Evolutionary conservation across 2,797 vertebrate genomes (phyloP).

Genomic region (Menidia menidia): DNA sequence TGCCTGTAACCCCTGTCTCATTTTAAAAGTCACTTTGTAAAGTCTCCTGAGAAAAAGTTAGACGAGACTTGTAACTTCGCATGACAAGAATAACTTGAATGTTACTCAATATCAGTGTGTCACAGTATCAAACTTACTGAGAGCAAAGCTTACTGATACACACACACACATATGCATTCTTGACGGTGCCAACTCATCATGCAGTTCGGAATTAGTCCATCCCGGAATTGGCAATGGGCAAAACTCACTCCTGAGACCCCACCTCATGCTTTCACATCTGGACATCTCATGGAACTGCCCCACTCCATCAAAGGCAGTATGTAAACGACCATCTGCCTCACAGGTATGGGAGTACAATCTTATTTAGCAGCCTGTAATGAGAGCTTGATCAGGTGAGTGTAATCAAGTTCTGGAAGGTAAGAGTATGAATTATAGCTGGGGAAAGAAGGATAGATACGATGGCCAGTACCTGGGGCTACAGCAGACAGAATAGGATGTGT

Average conservation of each 20-base stretch:
- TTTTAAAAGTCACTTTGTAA: not conserved
- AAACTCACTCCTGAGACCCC: constrained; percentile 17
- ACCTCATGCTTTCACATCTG: constrained; percentile 19
- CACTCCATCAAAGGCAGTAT: constrained; percentile 30
- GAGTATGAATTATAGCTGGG: not conserved
- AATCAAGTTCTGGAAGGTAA: not conserved
- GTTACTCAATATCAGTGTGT: too few relatives aligned
- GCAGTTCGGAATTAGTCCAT: constrained; percentile 12
- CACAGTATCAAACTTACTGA: not conserved
- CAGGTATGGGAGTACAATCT: constrained; percentile 14
- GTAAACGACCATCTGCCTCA: constrained; percentile 18
- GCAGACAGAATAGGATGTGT: not conserved
- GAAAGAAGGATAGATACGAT: not conserved
- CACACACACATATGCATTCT: not conserved
- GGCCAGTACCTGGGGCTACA: not conserved
- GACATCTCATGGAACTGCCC: not conserved
- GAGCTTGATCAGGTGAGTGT: constrained; percentile 3
- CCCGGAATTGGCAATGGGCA: constrained; percentile 13
- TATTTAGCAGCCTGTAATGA: constrained; percentile 13
- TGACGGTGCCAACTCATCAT: constrained; percentile 6
- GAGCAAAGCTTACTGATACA: not conserved
- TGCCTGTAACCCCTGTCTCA: not conserved
- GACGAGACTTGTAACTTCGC: constrained; percentile 5
- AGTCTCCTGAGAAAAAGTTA: not conserved
- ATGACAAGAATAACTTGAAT: not conserved